Percentiles rank a stretch among this genome's conserved stretches.
Conservation (phyloP, 2,888 invertebrate genomes). For the Artemia sp. region DNA sequence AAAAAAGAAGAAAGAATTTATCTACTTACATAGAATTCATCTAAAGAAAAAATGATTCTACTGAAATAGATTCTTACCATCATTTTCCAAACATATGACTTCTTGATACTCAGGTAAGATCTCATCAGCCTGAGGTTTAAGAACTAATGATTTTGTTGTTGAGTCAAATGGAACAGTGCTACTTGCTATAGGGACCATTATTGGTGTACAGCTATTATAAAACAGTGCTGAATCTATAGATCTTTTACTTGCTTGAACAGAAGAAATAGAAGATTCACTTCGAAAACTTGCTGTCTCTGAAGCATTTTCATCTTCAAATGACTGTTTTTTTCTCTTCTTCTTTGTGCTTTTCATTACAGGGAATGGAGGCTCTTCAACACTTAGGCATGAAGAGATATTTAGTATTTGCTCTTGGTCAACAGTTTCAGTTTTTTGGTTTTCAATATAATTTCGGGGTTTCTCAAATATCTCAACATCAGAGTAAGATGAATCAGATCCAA, state of each 20-base stretch:
- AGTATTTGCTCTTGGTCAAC: background rate
- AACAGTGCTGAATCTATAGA: background rate
- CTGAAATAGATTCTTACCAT: too few relatives aligned
- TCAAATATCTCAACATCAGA: background rate
- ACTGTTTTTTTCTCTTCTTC: background rate
- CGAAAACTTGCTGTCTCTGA: background rate
- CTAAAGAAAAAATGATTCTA: too few relatives aligned
- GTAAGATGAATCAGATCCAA: background rate
- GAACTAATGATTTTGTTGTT: too few relatives aligned
- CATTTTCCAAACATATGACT: too few relatives aligned
- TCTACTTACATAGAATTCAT: too few relatives aligned
- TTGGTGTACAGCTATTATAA: background rate
- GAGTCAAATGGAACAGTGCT: too few relatives aligned
- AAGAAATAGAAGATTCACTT: constrained; percentile 9
- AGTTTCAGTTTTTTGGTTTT: background rate
- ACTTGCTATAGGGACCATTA: background rate
- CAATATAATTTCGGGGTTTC: background rate
- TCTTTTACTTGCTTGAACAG: background rate
- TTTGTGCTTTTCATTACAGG: background rate
- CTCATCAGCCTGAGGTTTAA: too few relatives aligned
- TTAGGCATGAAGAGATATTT: background rate
- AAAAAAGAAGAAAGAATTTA: too few relatives aligned
- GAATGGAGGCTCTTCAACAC: constrained; percentile 9
- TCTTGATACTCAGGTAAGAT: too few relatives aligned
- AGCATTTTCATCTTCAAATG: background rate